Base-by-base conservation (phyloP, 2,113 vertebrate genomes). In the Tachysurus fulvidraco region DNA sequence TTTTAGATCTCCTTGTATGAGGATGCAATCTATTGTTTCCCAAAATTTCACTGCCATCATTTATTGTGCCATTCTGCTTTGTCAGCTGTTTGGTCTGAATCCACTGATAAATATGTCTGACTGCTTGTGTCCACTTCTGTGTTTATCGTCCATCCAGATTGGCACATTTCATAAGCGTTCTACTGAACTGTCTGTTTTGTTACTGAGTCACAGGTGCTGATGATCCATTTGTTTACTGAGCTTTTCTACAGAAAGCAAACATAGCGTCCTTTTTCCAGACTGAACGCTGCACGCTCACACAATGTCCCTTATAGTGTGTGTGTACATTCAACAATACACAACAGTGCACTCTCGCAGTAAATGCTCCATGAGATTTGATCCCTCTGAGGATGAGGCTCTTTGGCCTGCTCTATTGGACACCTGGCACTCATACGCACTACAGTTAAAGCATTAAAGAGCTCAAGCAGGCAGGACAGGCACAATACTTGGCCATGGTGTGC, bases 351-450 rank as follows among this genome's bases (percentile, higher is more conserved):
- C 84, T 73, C 54, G 8, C n/a, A 52, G 78, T 84, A 90, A 90
- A 84, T 86, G 77, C 83, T 83, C 80, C 30, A 59, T 83, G 87
- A 86, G 86, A 88, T 77, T 83, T 73, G 83, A 90, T 87, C 83
- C 88, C 88, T 84, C 52, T 54, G 84, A 83, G 89, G 84, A 79
- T 74, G 50, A 50, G 84, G 89, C 84, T 79, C 3, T 84, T 85
- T 60, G 78, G 90, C 92, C 36, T 90, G 88, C 92, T 88, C 92
- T 93, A 69, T 69, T 81, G 82, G 84, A 88, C 89, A 90, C 89
- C 87, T 90, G 89, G 89, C 87, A 90, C 91, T 91, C 90, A 93
- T 83, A 78, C 65, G 65, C 82, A 67, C 64, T 71, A 81, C 64
- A 81, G 67, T 86, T 85, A 83, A 88, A 86, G 86, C 87, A 86